Evolutionary conservation across 2,888 invertebrate genomes (phyloP).

Genomic region (Allacma fusca): DNA sequence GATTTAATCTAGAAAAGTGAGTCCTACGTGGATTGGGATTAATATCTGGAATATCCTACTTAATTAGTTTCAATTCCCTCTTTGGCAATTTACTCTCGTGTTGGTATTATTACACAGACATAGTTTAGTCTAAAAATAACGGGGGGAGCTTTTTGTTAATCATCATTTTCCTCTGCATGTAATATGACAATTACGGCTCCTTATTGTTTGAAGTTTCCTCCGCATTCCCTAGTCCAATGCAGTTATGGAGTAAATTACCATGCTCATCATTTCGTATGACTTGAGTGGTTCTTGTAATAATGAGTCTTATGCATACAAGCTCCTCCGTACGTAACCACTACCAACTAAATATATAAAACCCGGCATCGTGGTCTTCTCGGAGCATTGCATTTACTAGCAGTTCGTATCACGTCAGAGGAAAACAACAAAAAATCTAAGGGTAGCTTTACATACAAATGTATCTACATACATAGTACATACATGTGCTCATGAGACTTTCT

Average conservation of each 20-base stretch:
- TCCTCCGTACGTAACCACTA: too few relatives aligned
- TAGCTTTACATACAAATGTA: too few relatives aligned
- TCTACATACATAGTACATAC: too few relatives aligned
- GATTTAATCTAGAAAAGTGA: conserved; percentile 12
- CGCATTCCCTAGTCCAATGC: background rate
- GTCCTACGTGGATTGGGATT: background rate
- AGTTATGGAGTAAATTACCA: background rate
- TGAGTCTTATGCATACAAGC: background rate
- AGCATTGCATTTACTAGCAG: too few relatives aligned
- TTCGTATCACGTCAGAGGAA: too few relatives aligned
- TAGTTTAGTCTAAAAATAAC: background rate
- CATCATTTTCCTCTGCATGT: conserved; percentile 1
- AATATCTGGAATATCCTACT: background rate
- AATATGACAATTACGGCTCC: background rate
- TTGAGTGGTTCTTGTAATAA: background rate
- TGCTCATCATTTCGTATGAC: background rate
- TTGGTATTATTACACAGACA: background rate
- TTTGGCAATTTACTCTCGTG: background rate
- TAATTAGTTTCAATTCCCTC: conserved; percentile 2
- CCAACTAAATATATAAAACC: too few relatives aligned
- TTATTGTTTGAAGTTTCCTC: background rate
- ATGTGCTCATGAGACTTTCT: too few relatives aligned
- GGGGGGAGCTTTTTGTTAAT: background rate
- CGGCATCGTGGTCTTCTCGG: too few relatives aligned
- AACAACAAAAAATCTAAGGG: too few relatives aligned